A percentile compares a stretch with the other conserved stretches of the same genome.
Conservation (phyloP, 2,113 vertebrate species). For the Neogobius melanostomus region DNA sequence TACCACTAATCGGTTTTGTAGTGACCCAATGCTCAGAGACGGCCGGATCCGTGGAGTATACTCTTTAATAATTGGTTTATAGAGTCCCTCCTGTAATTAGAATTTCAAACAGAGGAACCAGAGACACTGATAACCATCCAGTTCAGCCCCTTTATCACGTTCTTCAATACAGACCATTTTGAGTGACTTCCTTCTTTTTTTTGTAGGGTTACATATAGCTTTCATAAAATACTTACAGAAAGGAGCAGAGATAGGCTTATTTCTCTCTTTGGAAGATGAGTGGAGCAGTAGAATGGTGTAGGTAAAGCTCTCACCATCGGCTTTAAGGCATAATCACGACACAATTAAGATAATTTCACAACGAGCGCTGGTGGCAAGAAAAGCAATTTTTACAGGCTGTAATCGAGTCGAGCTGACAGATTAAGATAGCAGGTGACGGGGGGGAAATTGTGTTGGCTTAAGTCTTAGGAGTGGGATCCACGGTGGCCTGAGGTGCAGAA, state of each 20-base stretch:
- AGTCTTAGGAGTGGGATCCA: slow-evolving; percentile 76
- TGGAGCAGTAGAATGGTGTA: slow-evolving; percentile 45
- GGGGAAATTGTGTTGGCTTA: slow-evolving; percentile 78
- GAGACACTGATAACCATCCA: slow-evolving; percentile 2
- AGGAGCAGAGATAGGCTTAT: slow-evolving; percentile 33
- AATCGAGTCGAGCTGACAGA: slow-evolving; percentile 84
- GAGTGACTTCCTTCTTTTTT: slow-evolving; percentile 14
- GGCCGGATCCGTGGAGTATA: background rate
- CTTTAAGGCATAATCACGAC: slow-evolving; percentile 83
- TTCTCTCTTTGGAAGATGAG: slow-evolving; percentile 33
- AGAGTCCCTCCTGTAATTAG: background rate
- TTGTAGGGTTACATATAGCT: slow-evolving; percentile 14
- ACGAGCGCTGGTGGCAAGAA: slow-evolving; percentile 81
- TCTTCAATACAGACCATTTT: slow-evolving; percentile 10
- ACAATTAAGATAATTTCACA: slow-evolving; percentile 87
- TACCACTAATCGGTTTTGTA: background rate
- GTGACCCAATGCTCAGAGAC: background rate
- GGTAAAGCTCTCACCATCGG: slow-evolving; percentile 63
- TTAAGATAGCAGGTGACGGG: slow-evolving; percentile 85
- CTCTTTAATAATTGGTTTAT: slow-evolving; percentile 2
- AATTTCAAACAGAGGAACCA: background rate
- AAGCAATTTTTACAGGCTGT: slow-evolving; percentile 82
- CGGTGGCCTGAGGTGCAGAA: slow-evolving; percentile 72
- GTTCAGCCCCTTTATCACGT: background rate
- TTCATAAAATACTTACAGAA: slow-evolving; percentile 32